Evolutionary conservation across 2,113 vertebrate species (phyloP), one percentile per base, ranked within the genome.

Genomic region (Echinops telfairi): DNA sequence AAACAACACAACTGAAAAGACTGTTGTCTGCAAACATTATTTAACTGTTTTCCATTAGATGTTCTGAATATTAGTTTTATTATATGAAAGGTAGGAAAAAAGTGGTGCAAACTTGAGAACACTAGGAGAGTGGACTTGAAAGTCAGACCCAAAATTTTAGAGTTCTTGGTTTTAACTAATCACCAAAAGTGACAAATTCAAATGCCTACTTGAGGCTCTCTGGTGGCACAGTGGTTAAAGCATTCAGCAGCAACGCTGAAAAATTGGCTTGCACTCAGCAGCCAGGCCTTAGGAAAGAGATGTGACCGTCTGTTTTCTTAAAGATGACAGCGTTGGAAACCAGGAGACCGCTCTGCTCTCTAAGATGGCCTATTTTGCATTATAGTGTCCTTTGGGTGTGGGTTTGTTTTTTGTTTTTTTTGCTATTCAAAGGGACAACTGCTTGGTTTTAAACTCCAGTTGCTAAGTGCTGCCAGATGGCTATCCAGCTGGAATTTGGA

Each of bases 381-480:
- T 25, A 8, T 6, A 25, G 7, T 17, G 60, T 7, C 17, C 19
- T 19, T 62, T 23, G 27, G 27, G 27, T 68, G 10, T 29, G 6
- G 64, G 11, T 68, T 68, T 29, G 27, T 25, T 11, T 70, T 70
- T 70, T 29, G 31, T 16, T 70, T 70, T 70, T 16, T 70, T 29
- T 12, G n/a, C 14, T 86, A 0, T 79, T 60, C 85, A 66, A 84
- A 94, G 36, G 43, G 11, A 27, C 11, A 84, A 15, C 38, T 80
- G 31, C 62, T 90, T 90, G 83, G 78, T 92, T 84, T 93, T 88
- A 84, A 80, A 38, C 12, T 73, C 19, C 5, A 70, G 6, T 94
- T 92, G 80, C 15, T 86, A 23, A 86, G 15, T 3, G 88, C 3
- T 86, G 0, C 66, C 27, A 73, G 73, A 79, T 2, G 86, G 23